These are phyloP conservation scores for Chrysocyon brachyurus DNA, from an alignment of 2,797 vertebrate species.

Conservation along the genomic window DNA sequence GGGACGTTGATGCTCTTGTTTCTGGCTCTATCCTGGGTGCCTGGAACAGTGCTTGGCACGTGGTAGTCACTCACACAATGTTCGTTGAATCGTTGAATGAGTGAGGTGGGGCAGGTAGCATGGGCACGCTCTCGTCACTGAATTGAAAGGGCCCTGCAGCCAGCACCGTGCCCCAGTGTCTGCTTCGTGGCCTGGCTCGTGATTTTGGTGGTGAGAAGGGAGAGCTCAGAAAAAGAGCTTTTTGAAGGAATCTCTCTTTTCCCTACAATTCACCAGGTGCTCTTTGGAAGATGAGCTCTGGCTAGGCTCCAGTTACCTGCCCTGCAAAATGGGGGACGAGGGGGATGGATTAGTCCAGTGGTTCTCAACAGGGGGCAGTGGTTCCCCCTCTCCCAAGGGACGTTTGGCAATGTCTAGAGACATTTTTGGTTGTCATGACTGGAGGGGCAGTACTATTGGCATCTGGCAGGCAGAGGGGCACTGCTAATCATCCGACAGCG, in stretches of 20 bases:
- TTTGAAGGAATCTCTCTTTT: too few species aligned
- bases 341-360: not conserved
- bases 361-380: not conserved
- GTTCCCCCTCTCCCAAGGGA: too few species aligned
- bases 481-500: not conserved
- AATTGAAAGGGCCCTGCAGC: not conserved
- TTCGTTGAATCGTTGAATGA: not conserved
- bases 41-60: not conserved
- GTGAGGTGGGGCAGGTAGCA: too few species aligned
- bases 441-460: not conserved
- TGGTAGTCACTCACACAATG: not conserved
- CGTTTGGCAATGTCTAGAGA: not conserved
- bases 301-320: not conserved
- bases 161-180: rapidly evolving
- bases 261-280: too few species aligned
- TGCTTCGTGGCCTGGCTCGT: not conserved
- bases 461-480: not conserved
- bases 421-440: not conserved
- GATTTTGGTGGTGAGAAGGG: not conserved
- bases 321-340: not conserved
- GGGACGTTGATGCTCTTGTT: not conserved
- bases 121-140: rapidly evolving
- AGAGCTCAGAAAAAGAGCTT: not conserved
- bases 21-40: not conserved
- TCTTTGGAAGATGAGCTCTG: not conserved